phyloP scores from a whole-genome alignment of 2,888 invertebrate genomes.

The Alloplasta piceator region DNA sequence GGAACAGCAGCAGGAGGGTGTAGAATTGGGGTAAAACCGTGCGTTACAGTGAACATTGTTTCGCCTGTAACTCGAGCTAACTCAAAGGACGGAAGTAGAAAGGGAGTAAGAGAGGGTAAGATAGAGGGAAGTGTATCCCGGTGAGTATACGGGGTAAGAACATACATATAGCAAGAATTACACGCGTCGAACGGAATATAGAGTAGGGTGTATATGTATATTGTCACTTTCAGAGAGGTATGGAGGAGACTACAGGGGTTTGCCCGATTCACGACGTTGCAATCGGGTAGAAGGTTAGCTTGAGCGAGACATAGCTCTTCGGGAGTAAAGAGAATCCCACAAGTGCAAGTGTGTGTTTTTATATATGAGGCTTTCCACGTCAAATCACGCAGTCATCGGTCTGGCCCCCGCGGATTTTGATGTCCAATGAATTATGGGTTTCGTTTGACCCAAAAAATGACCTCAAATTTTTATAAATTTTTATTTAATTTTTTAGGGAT shows the following conservation, averaged over 20 bases:
- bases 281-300: slow-evolving; percentile 67
- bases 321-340: slow-evolving; percentile 67
- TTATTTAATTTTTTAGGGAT: no score
- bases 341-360: slow-evolving; percentile 73
- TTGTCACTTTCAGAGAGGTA: slow-evolving; percentile 12
- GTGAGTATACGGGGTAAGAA: slow-evolving; percentile 6
- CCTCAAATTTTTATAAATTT: no score
- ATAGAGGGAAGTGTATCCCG: slow-evolving; percentile 9
- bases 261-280: slow-evolving; percentile 32
- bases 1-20: background rate
- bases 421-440: no score
- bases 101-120: slow-evolving; percentile 5
- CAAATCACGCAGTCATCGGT: no score
- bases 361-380: no score
- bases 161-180: slow-evolving; percentile 60
- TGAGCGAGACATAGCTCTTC: slow-evolving; percentile 49
- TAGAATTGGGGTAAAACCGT: slow-evolving; percentile 15
- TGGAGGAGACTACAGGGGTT: slow-evolving; percentile 34
- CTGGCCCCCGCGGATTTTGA: no score
- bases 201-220: slow-evolving; percentile 68
- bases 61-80: slow-evolving; percentile 48
- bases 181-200: slow-evolving; percentile 77
- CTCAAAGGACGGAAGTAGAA: slow-evolving; percentile 47
- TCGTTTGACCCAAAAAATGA: no score
- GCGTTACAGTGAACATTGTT: slow-evolving; percentile 43